Evolutionary conservation across 2,797 vertebrate species (phyloP), one percentile per base, ranked within the genome.

Genomic region (Rhinichthys osculus): DNA sequence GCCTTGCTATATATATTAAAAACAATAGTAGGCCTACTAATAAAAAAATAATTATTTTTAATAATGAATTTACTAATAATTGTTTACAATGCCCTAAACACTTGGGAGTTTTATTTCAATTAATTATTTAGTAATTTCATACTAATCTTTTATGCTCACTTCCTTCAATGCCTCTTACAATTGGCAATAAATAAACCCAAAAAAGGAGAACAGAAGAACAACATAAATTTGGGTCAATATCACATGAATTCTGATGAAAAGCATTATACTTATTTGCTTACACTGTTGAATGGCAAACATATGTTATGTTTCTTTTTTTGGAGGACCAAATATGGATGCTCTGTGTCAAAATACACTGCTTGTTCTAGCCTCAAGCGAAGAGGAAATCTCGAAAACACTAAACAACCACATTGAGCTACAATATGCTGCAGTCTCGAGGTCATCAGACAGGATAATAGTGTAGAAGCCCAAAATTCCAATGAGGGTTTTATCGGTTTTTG

Each of bases 291-390:
- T 72, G n/a, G 23, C 17, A 72, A 59, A 42, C 13, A 72, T 21
- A 21, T 40, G 1, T 16, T 47, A 5, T 47, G 8, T 70, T 81
- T 57, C 3, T 71, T 72, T 70, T 14, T 64, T 47, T 47, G 3
- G 16, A 81, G 21, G 30, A 30, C 33, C n/a, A 72, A 23, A 62
- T 59, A 74, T n/a, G 30, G 27, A 74, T 5, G 13, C 8, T 59
- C n/a, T n/a, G 30, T 62, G 72, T 67, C 50, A 62, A 87, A 79
- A 50, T 47, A 40, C 76, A 66, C 40, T 54, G 62, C 62, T 33
- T 66, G 16, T 59, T 57, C 30, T 16, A 69, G 42, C 33, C 13
- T 54, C 4, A 7, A 83, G 10, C 40, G 47, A 71, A 69, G 38
- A 59, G 8, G 11, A 23, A 85, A 59, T 84, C n/a, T 52, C 6